Conservation (phyloP, 2,888 invertebrate species). For the Azorinus chamasolen region DNA sequence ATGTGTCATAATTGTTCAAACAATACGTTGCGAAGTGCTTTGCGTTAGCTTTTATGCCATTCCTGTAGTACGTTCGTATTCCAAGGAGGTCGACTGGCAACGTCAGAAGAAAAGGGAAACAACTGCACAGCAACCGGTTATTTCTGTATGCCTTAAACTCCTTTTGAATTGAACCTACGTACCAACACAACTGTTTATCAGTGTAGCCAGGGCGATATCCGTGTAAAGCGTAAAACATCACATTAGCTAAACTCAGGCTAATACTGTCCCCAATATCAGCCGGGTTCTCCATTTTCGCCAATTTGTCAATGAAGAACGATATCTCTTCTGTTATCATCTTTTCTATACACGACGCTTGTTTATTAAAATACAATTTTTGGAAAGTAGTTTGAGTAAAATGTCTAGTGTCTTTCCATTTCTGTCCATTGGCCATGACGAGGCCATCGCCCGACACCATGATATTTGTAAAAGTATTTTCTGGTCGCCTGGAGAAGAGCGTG, state of each 20-base stretch:
- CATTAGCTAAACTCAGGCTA: conserved; percentile 58
- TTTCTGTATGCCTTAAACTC: conserved; percentile 8
- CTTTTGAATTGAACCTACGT: conserved; percentile 24
- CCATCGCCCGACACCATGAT: conserved; percentile 1
- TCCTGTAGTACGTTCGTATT: conserved; percentile 1
- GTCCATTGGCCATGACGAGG: conserved; percentile 34
- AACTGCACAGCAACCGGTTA: neutral
- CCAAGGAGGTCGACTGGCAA: conserved; percentile 47
- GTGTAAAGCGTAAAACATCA: conserved; percentile 59
- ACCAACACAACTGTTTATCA: conserved; percentile 41
- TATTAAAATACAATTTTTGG: conserved; percentile 46
- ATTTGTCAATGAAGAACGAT: conserved; percentile 14
- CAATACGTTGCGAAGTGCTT: too few species aligned
- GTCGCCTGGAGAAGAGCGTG: conserved; percentile 30
- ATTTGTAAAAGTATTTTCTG: conserved; percentile 5
- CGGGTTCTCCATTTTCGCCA: conserved; percentile 22
- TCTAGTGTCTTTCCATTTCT: conserved; percentile 48
- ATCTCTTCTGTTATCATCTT: conserved; percentile 44
- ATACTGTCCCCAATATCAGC: conserved; percentile 45
- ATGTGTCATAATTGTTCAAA: too few species aligned
- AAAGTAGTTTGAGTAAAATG: conserved; percentile 33
- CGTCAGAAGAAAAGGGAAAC: conserved; percentile 42
- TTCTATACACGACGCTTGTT: conserved; percentile 29
- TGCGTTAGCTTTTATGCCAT: too few species aligned
- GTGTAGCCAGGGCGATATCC: conserved; percentile 43